A percentile compares a stretch with the other conserved stretches of the same genome.
These are phyloP conservation scores for Andrena marginata DNA, from an alignment of 2,888 invertebrate genomes.

Conservation along the genomic window DNA sequence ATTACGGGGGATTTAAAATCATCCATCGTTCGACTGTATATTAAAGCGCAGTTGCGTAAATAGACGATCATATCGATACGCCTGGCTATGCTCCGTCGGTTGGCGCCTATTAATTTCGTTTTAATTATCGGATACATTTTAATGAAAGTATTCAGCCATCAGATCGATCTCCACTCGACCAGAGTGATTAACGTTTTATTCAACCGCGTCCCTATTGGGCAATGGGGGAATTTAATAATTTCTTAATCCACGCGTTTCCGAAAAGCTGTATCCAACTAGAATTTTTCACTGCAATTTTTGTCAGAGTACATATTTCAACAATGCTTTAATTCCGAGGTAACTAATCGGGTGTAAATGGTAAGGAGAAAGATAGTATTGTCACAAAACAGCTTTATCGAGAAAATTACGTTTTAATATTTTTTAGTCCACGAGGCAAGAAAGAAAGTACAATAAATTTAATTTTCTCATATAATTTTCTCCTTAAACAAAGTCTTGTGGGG, in stretches of 20 bases:
- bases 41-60: not conserved
- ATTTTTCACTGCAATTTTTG: too few relatives aligned
- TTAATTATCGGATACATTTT: constrained; percentile 29
- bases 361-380: too few relatives aligned
- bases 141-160: not conserved
- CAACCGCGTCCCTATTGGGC: not conserved
- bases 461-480: too few relatives aligned
- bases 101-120: constrained; percentile 1
- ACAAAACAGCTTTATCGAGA: too few relatives aligned
- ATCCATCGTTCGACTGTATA: not conserved
- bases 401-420: too few relatives aligned
- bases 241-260: not conserved
- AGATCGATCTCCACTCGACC: not conserved
- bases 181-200: not conserved
- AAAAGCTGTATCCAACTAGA: too few relatives aligned
- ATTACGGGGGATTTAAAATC: constrained; percentile 25
- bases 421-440: too few relatives aligned
- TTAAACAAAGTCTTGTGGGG: too few relatives aligned
- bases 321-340: too few relatives aligned
- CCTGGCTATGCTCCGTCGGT: not conserved
- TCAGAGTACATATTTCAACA: too few relatives aligned
- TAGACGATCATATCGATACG: not conserved
- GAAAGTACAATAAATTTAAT: too few relatives aligned
- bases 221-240: not conserved
- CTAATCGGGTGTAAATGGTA: too few relatives aligned